phyloP scores from a whole-genome alignment of 2,797 vertebrate species.

The Toxotes lorentzi region DNA sequence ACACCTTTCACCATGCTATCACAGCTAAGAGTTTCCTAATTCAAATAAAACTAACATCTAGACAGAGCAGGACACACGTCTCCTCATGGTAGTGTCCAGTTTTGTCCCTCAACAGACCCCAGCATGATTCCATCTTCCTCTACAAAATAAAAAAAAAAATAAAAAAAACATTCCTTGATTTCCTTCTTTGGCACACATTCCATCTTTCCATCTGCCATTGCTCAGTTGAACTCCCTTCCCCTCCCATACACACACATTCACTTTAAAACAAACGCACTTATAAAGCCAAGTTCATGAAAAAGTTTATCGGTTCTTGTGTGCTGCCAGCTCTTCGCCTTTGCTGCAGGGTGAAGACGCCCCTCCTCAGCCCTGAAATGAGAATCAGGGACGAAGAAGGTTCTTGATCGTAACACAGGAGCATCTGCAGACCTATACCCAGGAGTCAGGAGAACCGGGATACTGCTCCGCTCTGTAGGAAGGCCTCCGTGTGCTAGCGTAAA shows the following conservation, averaged over 20 bases:
- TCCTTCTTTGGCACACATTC: slow-evolving; percentile 92
- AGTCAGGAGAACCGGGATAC: slow-evolving; percentile 97
- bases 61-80: slow-evolving; percentile 83
- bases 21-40: slow-evolving; percentile 86
- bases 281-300: slow-evolving; percentile 77
- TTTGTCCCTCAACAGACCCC: slow-evolving; percentile 65
- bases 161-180: slow-evolving; percentile 82
- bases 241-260: slow-evolving; percentile 60
- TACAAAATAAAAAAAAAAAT: slow-evolving; percentile 52
- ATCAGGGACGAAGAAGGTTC: neutral
- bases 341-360: slow-evolving; percentile 13
- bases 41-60: slow-evolving; percentile 91
- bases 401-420: slow-evolving; percentile 8
- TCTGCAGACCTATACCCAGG: slow-evolving; percentile 92
- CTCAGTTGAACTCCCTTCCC: slow-evolving; percentile 66
- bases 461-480: slow-evolving; percentile 95
- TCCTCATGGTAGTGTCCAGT: slow-evolving; percentile 58
- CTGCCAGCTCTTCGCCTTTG: slow-evolving; percentile 19
- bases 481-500: slow-evolving; percentile 93
- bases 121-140: slow-evolving; percentile 85
- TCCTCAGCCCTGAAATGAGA: neutral
- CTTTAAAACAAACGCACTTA: slow-evolving; percentile 75
- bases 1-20: slow-evolving; percentile 90
- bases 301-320: slow-evolving; percentile 44
- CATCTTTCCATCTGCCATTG: slow-evolving; percentile 81